Evolutionary conservation across 1,140 invertebrate genomes (phyloP).

Genomic region (Hermatobates lingyangjiaoensis): DNA sequence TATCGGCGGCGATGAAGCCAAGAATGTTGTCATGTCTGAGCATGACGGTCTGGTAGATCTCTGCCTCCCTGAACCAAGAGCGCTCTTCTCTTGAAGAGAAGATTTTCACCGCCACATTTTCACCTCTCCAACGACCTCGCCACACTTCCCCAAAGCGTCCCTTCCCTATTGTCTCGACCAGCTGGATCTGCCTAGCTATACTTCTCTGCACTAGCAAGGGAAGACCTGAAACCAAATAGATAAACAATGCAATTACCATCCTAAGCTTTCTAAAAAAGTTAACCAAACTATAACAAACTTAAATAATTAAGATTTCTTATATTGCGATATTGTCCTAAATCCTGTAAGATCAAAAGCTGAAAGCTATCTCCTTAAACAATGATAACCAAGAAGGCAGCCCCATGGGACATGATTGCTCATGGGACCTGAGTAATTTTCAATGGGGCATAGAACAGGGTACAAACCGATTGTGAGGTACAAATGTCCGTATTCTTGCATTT

Average conservation of each 20-base stretch:
- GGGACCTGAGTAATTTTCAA: too few relatives aligned
- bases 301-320: neutral
- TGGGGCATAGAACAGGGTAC: too few relatives aligned
- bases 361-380: too few relatives aligned
- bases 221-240: constrained; percentile 31
- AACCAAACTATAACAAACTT: neutral
- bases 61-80: constrained; percentile 74
- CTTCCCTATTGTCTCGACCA: constrained; percentile 62
- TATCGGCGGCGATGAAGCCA: constrained; percentile 77
- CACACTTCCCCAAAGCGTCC: constrained; percentile 78
- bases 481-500: too few relatives aligned
- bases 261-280: too few relatives aligned
- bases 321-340: neutral
- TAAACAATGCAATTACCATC: neutral
- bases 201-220: constrained; percentile 60
- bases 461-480: too few relatives aligned
- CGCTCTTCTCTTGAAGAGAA: constrained; percentile 74
- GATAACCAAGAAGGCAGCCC: too few relatives aligned
- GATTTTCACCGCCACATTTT: constrained; percentile 79
- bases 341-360: too few relatives aligned
- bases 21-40: constrained; percentile 77
- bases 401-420: too few relatives aligned
- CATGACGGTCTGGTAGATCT: constrained; percentile 75
- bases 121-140: constrained; percentile 67
- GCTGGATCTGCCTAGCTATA: constrained; percentile 51